Conservation (phyloP, 30 jellyfish, hydroid and myxozoan species). For the Aurelia aurita region DNA sequence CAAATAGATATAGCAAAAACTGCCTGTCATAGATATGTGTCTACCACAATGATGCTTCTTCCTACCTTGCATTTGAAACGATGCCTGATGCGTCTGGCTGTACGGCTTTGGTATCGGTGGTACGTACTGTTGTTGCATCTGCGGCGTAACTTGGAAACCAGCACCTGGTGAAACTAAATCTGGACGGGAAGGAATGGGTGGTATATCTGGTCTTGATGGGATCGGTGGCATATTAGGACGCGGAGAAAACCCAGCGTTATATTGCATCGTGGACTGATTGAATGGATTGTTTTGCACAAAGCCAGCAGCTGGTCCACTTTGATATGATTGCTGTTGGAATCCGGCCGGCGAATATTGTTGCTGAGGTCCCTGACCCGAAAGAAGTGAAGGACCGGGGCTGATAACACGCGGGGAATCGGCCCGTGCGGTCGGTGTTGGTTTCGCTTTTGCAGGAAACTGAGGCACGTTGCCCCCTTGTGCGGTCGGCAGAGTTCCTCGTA, state of each 20-base stretch:
- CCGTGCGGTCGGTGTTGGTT: constrained; percentile 40
- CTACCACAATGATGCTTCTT: neutral
- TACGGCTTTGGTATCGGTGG: constrained; percentile 58
- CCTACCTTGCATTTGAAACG: constrained; percentile 41
- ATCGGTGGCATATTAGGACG: constrained; percentile 25
- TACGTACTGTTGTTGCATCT: constrained; percentile 18
- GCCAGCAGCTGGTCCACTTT: neutral
- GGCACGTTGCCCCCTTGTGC: constrained; percentile 56
- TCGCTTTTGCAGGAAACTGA: constrained; percentile 43
- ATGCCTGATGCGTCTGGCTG: constrained; percentile 19
- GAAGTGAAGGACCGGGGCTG: constrained; percentile 52
- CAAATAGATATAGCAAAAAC: too few relatives aligned
- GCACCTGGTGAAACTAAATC: constrained; percentile 34
- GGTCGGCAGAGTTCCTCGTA: constrained; percentile 69
- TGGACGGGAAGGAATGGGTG: constrained; percentile 59
- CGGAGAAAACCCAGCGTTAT: constrained; percentile 50
- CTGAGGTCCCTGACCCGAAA: constrained; percentile 22
- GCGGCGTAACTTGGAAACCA: constrained; percentile 14
- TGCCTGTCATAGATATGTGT: neutral
- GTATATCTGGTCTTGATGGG: constrained; percentile 65
- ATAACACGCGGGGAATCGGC: constrained; percentile 37
- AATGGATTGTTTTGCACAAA: constrained; percentile 49
- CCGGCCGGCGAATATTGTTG: constrained; percentile 19
- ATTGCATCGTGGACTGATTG: constrained; percentile 41
- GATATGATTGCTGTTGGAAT: constrained; percentile 48